These are phyloP conservation scores for Axea sp. DNA, from an alignment of 2,888 invertebrate species.

Conservation along the genomic window DNA sequence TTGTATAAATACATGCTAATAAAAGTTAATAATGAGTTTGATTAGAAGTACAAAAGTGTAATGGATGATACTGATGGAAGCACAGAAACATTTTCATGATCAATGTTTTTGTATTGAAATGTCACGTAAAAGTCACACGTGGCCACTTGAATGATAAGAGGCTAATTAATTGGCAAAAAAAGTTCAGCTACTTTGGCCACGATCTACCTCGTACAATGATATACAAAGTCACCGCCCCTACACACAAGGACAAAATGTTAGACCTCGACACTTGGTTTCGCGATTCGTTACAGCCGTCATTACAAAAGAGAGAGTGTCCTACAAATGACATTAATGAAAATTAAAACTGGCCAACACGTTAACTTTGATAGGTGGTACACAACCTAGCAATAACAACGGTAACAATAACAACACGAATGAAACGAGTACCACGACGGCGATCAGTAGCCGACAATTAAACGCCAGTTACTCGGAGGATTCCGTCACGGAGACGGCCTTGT, in stretches of 20 bases:
- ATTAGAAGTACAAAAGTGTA: too few relatives aligned
- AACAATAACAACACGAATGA: slow-evolving; percentile 65
- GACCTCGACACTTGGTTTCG: slow-evolving; percentile 1
- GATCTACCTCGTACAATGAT: too few relatives aligned
- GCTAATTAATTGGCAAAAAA: too few relatives aligned
- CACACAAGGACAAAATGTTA: not conserved
- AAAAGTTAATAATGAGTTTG: too few relatives aligned
- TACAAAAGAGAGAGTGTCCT: not conserved
- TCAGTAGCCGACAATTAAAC: slow-evolving; percentile 81
- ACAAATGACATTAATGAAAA: slow-evolving; percentile 9
- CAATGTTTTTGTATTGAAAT: too few relatives aligned
- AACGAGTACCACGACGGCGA: slow-evolving; percentile 64
- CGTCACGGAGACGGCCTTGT: slow-evolving; percentile 88
- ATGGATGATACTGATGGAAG: too few relatives aligned
- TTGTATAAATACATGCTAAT: too few relatives aligned
- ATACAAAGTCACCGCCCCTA: too few relatives aligned
- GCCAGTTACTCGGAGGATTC: slow-evolving; percentile 91
- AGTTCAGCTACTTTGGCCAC: too few relatives aligned
- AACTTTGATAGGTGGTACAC: slow-evolving; percentile 63
- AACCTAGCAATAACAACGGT: slow-evolving; percentile 66
- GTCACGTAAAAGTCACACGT: too few relatives aligned
- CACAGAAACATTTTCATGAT: too few relatives aligned
- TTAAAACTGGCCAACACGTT: slow-evolving; percentile 44
- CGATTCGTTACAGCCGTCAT: not conserved
- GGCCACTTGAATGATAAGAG: too few relatives aligned